Conservation (phyloP, 2,797 vertebrate genomes). For the Clarias platycephalus region DNA sequence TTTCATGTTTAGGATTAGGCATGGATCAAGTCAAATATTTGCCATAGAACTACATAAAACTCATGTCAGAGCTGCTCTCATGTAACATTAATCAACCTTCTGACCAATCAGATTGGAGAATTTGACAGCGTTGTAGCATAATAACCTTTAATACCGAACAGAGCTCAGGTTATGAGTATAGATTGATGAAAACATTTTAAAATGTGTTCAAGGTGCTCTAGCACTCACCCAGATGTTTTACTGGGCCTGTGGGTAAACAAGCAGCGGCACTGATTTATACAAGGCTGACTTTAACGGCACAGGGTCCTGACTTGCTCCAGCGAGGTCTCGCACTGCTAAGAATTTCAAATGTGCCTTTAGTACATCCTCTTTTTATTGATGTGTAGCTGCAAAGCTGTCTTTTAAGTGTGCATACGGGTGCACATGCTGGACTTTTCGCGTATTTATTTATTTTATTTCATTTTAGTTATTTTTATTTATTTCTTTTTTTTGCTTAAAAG, state of each 20-base stretch:
- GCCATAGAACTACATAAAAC: neutral
- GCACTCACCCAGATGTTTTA: conserved; percentile 78
- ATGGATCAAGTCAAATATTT: neutral
- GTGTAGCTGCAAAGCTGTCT: conserved; percentile 79
- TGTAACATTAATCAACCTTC: neutral
- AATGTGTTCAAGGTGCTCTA: conserved; percentile 73
- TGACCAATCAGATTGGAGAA: neutral
- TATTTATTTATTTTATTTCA: conserved; percentile 30
- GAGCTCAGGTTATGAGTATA: conserved; percentile 75
- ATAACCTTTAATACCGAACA: conserved; percentile 62
- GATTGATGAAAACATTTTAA: conserved; percentile 68
- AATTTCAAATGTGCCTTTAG: conserved; percentile 83
- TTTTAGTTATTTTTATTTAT: neutral
- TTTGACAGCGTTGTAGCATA: neutral
- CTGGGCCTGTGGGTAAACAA: conserved; percentile 67
- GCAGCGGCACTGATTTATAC: conserved; percentile 78
- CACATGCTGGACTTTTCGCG: neutral
- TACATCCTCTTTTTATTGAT: conserved; percentile 80
- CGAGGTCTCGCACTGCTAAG: conserved; percentile 76
- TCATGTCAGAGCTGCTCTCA: neutral
- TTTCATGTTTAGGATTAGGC: neutral
- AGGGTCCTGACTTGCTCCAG: conserved; percentile 76
- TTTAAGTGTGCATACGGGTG: conserved; percentile 65
- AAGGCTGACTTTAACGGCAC: conserved; percentile 76
- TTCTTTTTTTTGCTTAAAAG: conserved; percentile 33